Evolutionary conservation across 2,888 invertebrate species (phyloP), one percentile per base, ranked within the genome.

Genomic region (Polydesmus complanatus): DNA sequence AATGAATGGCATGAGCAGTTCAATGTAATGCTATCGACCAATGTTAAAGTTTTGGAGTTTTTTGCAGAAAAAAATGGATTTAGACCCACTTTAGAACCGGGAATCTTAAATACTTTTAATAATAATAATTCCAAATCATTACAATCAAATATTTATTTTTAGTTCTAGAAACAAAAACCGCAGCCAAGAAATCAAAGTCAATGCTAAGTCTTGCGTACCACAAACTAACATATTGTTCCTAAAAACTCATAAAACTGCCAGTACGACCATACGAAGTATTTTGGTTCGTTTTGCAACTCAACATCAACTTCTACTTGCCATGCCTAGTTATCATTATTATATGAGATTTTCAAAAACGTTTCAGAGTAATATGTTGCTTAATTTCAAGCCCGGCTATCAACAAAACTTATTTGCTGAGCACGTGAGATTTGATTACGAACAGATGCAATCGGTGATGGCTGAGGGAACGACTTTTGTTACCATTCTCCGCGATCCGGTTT

Each of bases 161-260:
- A n/a, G n/a, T n/a, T n/a, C n/a, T n/a, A n/a, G n/a, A n/a, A n/a
- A n/a, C n/a, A n/a, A n/a, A n/a, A n/a, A n/a, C n/a, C n/a, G n/a
- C n/a, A n/a, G n/a, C n/a, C n/a, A n/a, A n/a, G n/a, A n/a, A n/a
- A n/a, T n/a, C n/a, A n/a, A n/a, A n/a, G n/a, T n/a, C n/a, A n/a
- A n/a, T n/a, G n/a, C n/a, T n/a, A n/a, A n/a, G n/a, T n/a, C n/a
- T 37, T 37, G 37, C 37, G 14, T 8, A 5, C 37, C 8, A 37
- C 5, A 37, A 37, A 14, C 5, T 47, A 62, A 64, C 27, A 23
- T 66, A n/a, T 62, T 62, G 19, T 65, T 66, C 54, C 58, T 66
- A 54, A 66, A 66, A 58, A 60, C 58, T 2, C 66, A 66, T 53
- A 66, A 66, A 51, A 64, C 66, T 54, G 66, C 64, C 18, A 64